Percentiles rank a stretch among this genome's conserved stretches.
These are phyloP conservation scores for Trichonephila inaurata DNA, from an alignment of 1,140 invertebrate genomes.

Conservation along the genomic window DNA sequence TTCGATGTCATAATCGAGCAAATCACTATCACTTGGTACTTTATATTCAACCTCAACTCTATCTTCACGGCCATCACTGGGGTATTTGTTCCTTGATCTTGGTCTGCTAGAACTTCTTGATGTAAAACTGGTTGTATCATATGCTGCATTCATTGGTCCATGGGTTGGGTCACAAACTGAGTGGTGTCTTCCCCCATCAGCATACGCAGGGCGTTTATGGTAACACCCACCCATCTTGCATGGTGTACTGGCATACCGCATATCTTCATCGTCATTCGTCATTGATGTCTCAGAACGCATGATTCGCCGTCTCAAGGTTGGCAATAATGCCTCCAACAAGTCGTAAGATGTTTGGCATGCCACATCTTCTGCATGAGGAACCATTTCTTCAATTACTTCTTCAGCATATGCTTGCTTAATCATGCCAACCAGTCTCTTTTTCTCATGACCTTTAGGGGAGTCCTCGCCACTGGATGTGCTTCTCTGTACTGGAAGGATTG, in stretches of 20 bases:
- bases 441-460: constrained; percentile 36
- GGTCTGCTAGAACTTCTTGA: neutral
- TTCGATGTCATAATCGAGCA: constrained; percentile 61
- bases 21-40: constrained; percentile 36
- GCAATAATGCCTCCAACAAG: constrained; percentile 77
- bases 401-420: constrained; percentile 75
- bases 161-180: constrained; percentile 30
- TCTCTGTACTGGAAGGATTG: constrained; percentile 60
- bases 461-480: constrained; percentile 72
- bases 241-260: neutral
- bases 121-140: constrained; percentile 12
- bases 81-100: constrained; percentile 14
- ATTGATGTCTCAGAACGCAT: constrained; percentile 70
- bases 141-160: neutral
- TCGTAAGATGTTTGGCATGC: constrained; percentile 77
- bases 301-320: constrained; percentile 60
- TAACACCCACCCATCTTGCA: neutral
- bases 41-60: constrained; percentile 73
- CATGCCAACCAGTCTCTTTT: constrained; percentile 73
- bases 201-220: constrained; percentile 36
- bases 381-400: constrained; percentile 68
- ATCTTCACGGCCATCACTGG: neutral
- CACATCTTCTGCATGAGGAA: constrained; percentile 58
- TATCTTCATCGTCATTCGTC: constrained; percentile 64
- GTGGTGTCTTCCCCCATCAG: constrained; percentile 35